Conservation (phyloP, 2,888 invertebrate species). For the Hypolimnas misippus region DNA sequence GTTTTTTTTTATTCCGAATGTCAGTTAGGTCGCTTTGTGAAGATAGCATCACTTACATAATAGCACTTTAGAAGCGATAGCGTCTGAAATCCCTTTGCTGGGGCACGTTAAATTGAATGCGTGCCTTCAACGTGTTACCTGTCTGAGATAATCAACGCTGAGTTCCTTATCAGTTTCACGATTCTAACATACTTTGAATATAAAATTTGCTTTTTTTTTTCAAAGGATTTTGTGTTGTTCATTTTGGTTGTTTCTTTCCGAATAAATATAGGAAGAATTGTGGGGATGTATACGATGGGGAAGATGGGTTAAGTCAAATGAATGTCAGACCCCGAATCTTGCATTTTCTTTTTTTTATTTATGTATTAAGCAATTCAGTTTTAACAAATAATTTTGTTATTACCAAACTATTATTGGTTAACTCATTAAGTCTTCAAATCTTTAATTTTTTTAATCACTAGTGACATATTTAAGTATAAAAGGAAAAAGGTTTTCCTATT, state of each 20-base stretch:
- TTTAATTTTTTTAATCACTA: no score
- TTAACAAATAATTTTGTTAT: no score
- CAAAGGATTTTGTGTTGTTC: not conserved
- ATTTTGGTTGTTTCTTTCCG: no score
- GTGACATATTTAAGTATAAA: no score
- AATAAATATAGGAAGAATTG: not conserved
- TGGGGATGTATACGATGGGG: no score
- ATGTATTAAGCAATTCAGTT: no score
- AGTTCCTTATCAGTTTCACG: constrained; percentile 29
- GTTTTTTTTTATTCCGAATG: constrained; percentile 12
- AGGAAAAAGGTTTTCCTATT: no score
- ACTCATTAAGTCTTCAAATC: no score
- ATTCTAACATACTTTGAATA: constrained; percentile 14
- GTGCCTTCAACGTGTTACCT: constrained; percentile 29
- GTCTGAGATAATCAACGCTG: constrained; percentile 26
- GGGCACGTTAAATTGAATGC: constrained; percentile 31
- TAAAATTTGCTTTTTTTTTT: constrained; percentile 3
- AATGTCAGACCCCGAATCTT: no score
- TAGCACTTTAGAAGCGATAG: constrained; percentile 27
- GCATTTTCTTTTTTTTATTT: no score
- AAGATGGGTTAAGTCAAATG: no score
- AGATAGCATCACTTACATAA: constrained; percentile 32
- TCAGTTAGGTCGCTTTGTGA: constrained; percentile 17
- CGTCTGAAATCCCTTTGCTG: constrained; percentile 27
- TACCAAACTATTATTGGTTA: no score